Evolutionary conservation across 2,113 vertebrate genomes (phyloP), one percentile per base, ranked within the genome.

Genomic region (Aphyosemion australe): DNA sequence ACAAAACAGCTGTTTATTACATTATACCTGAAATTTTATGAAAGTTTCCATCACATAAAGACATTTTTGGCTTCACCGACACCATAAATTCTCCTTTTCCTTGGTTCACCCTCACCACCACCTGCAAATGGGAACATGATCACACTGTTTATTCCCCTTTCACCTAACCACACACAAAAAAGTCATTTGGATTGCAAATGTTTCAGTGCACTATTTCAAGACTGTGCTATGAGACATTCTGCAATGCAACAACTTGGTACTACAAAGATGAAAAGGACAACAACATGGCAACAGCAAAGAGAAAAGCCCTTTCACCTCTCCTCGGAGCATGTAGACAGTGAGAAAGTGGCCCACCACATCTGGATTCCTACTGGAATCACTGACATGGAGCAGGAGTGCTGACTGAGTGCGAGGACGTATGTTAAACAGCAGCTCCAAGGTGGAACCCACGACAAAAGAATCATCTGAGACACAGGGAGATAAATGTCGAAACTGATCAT

Each of bases 1-100:
- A 48, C n/a, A 48, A 48, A 10, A 48, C 2, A 48, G 20, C 34
- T 19, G 12, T 48, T 68, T 77, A 26, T 26, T 26, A 26, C 26
- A 26, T 26, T 26, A 2, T 94, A 98, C 97, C 96, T 94, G 93
- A 88, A 65, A 98, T 87, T 2, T 92, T 92, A 71, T 98, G 96
- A 92, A 95, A 97, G 46, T 77, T 82, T n/a, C 95, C 96, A n/a
- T 95, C 92, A 85, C 94, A 95, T 41, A 99, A 85, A 65, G 93
- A 84, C 15, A 78, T 82, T 75, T 92, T 88, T 3, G 94, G 94
- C 49, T 83, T 90, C 61, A 99, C 87, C 0, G 94, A 94, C 39
- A 88, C 92, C 46, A 76, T 87, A 69, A 94, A 94, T 37, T 90
- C 83, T 19, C 94, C 93, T 43, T 88, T 89, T 45, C 91, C 94